These are phyloP conservation scores for Manduca sexta DNA, from an alignment of 1,140 invertebrate genomes.

Conservation along the genomic window DNA sequence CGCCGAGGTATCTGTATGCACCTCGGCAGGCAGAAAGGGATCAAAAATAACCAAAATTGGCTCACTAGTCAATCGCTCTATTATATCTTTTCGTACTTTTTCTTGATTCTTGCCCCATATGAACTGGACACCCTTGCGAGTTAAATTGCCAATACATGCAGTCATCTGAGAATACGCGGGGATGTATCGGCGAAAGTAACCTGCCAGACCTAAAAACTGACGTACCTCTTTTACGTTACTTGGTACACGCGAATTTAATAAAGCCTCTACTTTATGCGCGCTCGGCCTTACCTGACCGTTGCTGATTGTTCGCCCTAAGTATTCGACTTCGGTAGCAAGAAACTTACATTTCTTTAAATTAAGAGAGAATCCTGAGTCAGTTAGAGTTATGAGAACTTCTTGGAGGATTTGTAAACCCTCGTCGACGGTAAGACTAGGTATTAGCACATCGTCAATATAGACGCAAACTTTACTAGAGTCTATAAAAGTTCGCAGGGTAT, in stretches of 20 bases:
- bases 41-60: slow-evolving; percentile 30
- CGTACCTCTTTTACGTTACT: slow-evolving; percentile 24
- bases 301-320: slow-evolving; percentile 22
- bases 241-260: slow-evolving; percentile 26
- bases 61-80: slow-evolving; percentile 17
- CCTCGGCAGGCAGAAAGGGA: slow-evolving; percentile 27
- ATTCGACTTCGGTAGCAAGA: slow-evolving; percentile 21
- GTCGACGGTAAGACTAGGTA: slow-evolving; percentile 42
- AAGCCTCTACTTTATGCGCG: slow-evolving; percentile 12
- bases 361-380: slow-evolving; percentile 20
- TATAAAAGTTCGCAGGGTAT: background rate
- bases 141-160: slow-evolving; percentile 26
- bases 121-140: slow-evolving; percentile 17
- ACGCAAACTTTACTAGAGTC: slow-evolving; percentile 1
- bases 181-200: slow-evolving; percentile 32
- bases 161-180: slow-evolving; percentile 24
- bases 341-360: slow-evolving; percentile 21
- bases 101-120: slow-evolving; percentile 27
- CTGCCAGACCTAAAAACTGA: slow-evolving; percentile 25
- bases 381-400: slow-evolving; percentile 23
- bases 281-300: slow-evolving; percentile 21
- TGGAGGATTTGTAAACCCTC: slow-evolving; percentile 43
- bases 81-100: slow-evolving; percentile 21
- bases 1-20: slow-evolving; percentile 26
- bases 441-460: slow-evolving; percentile 52